These are phyloP conservation scores for Lasioglossum vierecki DNA, from an alignment of 2,888 invertebrate genomes.

Conservation along the genomic window DNA sequence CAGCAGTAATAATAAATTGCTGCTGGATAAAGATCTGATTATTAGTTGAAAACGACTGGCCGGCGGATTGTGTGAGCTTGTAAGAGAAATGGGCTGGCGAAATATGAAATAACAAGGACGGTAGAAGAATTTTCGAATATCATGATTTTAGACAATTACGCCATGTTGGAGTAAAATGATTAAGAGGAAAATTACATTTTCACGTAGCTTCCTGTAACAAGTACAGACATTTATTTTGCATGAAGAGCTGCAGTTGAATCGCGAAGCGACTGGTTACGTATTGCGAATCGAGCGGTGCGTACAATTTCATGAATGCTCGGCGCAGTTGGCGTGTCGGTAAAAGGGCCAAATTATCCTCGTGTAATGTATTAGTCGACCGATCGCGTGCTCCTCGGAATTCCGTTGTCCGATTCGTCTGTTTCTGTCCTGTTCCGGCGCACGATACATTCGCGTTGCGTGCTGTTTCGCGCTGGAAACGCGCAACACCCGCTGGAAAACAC, in stretches of 20 bases:
- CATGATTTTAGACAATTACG: neutral
- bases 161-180: too few relatives aligned
- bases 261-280: neutral
- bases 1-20: neutral
- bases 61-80: neutral
- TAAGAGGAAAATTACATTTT: too few relatives aligned
- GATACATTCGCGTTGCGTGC: constrained; percentile 40
- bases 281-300: neutral
- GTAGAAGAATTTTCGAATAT: neutral
- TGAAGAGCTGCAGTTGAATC: neutral
- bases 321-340: neutral
- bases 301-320: neutral
- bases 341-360: neutral
- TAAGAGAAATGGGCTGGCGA: neutral
- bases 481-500: constrained; percentile 32
- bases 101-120: neutral
- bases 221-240: neutral
- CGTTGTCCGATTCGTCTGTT: constrained; percentile 10
- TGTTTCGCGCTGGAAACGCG: constrained; percentile 42
- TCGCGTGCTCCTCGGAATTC: constrained; percentile 23
- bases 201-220: neutral
- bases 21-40: neutral
- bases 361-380: neutral
- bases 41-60: neutral
- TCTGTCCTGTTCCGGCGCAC: neutral